These are phyloP conservation scores for Pyrochroa serraticornis DNA, from an alignment of 2,888 invertebrate genomes.

Conservation along the genomic window DNA sequence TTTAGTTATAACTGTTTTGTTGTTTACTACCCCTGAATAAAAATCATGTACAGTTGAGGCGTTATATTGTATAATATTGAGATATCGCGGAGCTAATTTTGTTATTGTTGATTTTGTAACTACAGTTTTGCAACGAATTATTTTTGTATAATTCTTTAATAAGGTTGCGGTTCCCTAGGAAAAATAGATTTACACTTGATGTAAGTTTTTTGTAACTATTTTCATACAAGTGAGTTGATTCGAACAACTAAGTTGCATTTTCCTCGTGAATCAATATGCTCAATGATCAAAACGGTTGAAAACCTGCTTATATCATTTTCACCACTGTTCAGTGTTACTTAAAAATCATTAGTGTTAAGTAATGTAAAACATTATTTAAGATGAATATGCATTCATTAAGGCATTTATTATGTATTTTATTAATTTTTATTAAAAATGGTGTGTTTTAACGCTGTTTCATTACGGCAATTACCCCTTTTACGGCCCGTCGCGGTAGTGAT, in stretches of 20 bases:
- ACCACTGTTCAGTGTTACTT: constrained; percentile 29
- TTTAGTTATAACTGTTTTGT: constrained; percentile 51
- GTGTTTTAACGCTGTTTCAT: constrained; percentile 60
- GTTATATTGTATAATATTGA: constrained; percentile 21
- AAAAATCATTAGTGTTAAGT: constrained; percentile 57
- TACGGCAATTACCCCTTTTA: constrained; percentile 7
- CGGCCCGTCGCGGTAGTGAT: neutral
- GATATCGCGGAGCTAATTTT: constrained; percentile 19
- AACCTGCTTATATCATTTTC: constrained; percentile 28
- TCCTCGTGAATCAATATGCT: constrained; percentile 22
- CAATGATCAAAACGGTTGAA: constrained; percentile 27
- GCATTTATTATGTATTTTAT: constrained; percentile 72
- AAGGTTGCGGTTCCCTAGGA: constrained; percentile 24
- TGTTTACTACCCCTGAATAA: constrained; percentile 32
- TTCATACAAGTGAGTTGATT: neutral
- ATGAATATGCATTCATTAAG: constrained; percentile 62
- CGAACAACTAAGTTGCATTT: constrained; percentile 15
- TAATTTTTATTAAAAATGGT: constrained; percentile 77
- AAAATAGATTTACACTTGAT: constrained; percentile 13
- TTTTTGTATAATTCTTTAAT: constrained; percentile 18
- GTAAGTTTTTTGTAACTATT: constrained; percentile 6
- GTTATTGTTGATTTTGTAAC: constrained; percentile 27
- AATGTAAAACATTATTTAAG: constrained; percentile 34
- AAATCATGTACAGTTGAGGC: constrained; percentile 35
- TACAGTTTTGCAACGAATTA: constrained; percentile 24